Conservation (phyloP, 1,140 invertebrate species). For the Pararge aegeria region DNA sequence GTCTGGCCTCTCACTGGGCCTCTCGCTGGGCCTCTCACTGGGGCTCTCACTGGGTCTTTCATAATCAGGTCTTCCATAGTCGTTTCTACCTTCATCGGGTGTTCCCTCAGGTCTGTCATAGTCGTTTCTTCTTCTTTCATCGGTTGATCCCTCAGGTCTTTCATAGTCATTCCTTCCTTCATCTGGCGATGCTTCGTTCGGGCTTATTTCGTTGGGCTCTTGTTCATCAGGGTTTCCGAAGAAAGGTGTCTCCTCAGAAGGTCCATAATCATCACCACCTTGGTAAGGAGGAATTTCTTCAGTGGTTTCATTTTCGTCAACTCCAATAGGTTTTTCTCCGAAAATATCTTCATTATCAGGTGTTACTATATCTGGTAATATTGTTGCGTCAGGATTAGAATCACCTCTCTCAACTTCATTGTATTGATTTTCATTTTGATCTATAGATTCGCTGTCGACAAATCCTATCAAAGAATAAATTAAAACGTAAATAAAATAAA, state of each 20-base stretch:
- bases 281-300: not conserved
- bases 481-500: not conserved
- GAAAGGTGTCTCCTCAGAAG: too few species aligned
- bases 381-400: not conserved
- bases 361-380: not conserved
- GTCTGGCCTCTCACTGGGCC: not conserved
- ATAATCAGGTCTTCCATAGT: not conserved
- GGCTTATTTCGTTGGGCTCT: too few species aligned
- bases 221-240: too few species aligned
- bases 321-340: not conserved
- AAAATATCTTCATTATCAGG: not conserved
- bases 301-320: not conserved
- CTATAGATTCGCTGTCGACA: not conserved
- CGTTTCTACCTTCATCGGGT: not conserved
- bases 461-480: constrained; percentile 2
- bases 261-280: too few species aligned
- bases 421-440: not conserved
- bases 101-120: not conserved
- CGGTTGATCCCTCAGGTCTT: not conserved
- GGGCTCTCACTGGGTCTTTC: not conserved
- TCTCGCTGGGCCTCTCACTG: not conserved
- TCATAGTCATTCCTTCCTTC: not conserved
- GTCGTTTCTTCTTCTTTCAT: too few species aligned
- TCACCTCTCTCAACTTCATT: constrained; percentile 1
- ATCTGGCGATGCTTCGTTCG: too few species aligned